These are phyloP conservation scores for Betta splendens DNA, from an alignment of 2,797 vertebrate species.

Conservation along the genomic window DNA sequence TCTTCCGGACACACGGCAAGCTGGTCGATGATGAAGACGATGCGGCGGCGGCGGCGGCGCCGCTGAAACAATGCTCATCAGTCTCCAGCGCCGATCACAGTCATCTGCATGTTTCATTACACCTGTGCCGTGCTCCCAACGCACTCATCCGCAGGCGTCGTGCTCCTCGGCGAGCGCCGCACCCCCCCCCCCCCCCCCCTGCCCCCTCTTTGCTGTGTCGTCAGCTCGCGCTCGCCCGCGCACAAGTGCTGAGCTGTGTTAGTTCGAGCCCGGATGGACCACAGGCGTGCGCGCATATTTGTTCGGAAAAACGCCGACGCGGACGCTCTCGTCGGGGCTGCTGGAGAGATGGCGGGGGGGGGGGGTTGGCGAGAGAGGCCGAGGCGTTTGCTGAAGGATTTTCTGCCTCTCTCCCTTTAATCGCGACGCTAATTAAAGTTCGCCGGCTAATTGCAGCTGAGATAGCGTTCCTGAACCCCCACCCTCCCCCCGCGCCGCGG, in stretches of 20 bases:
- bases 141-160: too few relatives aligned
- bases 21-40: background rate
- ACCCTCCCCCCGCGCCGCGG: conserved; percentile 51
- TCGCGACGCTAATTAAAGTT: conserved; percentile 80
- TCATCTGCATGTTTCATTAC: too few relatives aligned
- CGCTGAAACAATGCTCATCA: background rate
- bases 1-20: background rate
- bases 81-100: background rate
- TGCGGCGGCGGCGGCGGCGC: background rate
- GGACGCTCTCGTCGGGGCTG: conserved; percentile 64
- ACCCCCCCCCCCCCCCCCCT: too few relatives aligned
- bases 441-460: conserved; percentile 78
- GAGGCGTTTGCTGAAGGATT: conserved; percentile 75
- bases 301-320: conserved; percentile 71
- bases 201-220: conserved; percentile 51
- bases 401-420: conserved; percentile 73
- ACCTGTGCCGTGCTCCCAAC: too few relatives aligned
- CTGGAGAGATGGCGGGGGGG: too few relatives aligned
- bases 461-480: conserved; percentile 69
- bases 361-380: too few relatives aligned
- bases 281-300: conserved; percentile 65
- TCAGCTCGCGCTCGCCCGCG: conserved; percentile 53
- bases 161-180: too few relatives aligned
- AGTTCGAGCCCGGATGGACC: conserved; percentile 66
- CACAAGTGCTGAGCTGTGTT: conserved; percentile 68